A percentile compares a stretch with the other conserved stretches of the same genome.
Conservation (phyloP, 2,113 vertebrate species). For the Centrocercus urophasianus region DNA sequence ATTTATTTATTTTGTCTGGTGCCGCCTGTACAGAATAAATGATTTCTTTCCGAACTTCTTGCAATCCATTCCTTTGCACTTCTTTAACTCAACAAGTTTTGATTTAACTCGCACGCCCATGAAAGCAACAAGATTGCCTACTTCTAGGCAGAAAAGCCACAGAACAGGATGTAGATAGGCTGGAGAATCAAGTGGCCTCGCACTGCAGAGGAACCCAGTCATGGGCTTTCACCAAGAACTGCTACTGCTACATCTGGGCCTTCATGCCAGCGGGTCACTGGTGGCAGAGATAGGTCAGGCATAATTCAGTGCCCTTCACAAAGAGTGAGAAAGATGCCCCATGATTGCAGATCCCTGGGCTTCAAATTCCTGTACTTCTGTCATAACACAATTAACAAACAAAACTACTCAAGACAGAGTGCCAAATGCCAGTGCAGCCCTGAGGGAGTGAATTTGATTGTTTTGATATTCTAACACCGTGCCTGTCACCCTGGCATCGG, state of each 20-base stretch:
- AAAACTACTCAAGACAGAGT: not conserved
- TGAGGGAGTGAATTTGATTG: rapidly evolving
- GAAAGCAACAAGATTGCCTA: not conserved
- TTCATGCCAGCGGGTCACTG: not conserved
- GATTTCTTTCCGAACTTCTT: not conserved
- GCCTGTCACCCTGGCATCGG: not conserved
- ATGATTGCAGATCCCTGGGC: not conserved
- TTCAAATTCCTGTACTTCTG: not conserved
- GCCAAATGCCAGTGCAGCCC: not conserved
- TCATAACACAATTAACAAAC: not conserved
- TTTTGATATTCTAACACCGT: not conserved
- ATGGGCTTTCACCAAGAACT: not conserved
- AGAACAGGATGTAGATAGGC: not conserved
- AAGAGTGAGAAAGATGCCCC: not conserved
- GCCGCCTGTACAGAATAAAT: not conserved
- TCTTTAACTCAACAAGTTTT: not conserved
- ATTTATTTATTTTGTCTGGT: not conserved
- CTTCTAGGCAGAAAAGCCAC: not conserved
- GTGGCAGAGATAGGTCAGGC: not conserved
- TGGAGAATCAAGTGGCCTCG: not conserved
- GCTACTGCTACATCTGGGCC: not conserved
- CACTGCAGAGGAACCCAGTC: not conserved
- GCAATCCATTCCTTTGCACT: not conserved
- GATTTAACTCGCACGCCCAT: not conserved
- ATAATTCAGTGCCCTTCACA: not conserved